phyloP scores from a whole-genome alignment of 2,888 invertebrate species.

The Melieria omissa region DNA sequence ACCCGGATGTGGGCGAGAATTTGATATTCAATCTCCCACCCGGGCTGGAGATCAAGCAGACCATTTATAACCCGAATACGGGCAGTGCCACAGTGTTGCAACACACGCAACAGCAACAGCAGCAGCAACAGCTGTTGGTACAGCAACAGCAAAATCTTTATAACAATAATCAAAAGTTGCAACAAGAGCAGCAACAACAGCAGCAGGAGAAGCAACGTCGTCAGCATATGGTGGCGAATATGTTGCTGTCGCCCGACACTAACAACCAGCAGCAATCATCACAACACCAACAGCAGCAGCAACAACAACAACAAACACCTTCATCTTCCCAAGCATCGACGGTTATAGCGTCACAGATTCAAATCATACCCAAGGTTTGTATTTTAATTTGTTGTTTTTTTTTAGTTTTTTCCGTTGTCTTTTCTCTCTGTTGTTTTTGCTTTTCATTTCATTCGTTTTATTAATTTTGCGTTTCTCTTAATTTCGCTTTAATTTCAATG shows the following conservation, averaged over 20 bases:
- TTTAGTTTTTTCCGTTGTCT: slow-evolving; percentile 38
- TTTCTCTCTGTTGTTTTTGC: slow-evolving; percentile 47
- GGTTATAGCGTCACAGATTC: slow-evolving; percentile 66
- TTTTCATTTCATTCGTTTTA: slow-evolving; percentile 44
- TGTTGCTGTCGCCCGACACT: slow-evolving; percentile 67
- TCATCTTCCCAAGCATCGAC: slow-evolving; percentile 45
- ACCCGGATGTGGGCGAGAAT: slow-evolving; percentile 56
- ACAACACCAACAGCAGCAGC: slow-evolving; percentile 42
- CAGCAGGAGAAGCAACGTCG: slow-evolving; percentile 52
- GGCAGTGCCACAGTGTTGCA: slow-evolving; percentile 46
- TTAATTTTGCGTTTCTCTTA: slow-evolving; percentile 33
- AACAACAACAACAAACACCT: slow-evolving; percentile 43
- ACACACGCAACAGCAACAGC: slow-evolving; percentile 52
- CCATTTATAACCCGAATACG: slow-evolving; percentile 52
- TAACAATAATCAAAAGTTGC: slow-evolving; percentile 44
- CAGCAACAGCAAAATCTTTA: slow-evolving; percentile 42
- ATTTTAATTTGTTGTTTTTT: slow-evolving; percentile 58
- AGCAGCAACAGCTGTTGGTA: slow-evolving; percentile 38
- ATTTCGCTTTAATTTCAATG: slow-evolving; percentile 31
- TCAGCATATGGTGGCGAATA: slow-evolving; percentile 63
- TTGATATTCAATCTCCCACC: slow-evolving; percentile 61
- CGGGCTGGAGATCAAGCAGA: slow-evolving; percentile 61
- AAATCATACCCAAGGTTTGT: slow-evolving; percentile 66
- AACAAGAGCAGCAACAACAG: slow-evolving; percentile 44
- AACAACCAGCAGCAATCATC: slow-evolving; percentile 48